Evolutionary conservation across 2,113 vertebrate genomes (phyloP), one percentile per base, ranked within the genome.

Genomic region (Leptocoma aspasia): DNA sequence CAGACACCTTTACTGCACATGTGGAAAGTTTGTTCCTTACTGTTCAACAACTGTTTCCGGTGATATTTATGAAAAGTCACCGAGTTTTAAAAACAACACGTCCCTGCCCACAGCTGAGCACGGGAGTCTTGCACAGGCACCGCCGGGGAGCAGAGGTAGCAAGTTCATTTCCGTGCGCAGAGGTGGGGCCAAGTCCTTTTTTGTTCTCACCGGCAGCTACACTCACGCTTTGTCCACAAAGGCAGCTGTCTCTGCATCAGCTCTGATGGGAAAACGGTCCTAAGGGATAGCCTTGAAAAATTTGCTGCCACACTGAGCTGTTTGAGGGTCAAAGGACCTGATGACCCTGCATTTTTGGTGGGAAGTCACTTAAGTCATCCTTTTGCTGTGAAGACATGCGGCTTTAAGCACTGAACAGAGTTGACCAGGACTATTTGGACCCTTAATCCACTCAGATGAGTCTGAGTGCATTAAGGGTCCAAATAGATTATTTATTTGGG

Each of bases 31-130:
- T 82, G 57, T 28, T 79, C 92, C 82, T 47, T 10, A 37, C 57
- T 22, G 73, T 31, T 16, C 41, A 37, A 56, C 96, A 95, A 89
- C 95, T 96, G 96, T 11, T 96, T 97, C 96, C 95, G 30, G 27
- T 37, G 64, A 41, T 33, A 19, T 52, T 89, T 61, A 39, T 26
- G 76, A 86, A 24, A 92, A 94, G 91, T 15, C 15, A 69, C 42
- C 4, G 42, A 83, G 27, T 45, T 92, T 26, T 83, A 35, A 91
- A 93, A 96, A 93, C 89, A 94, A 75, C 80, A 50, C 13, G 2
- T 57, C 3, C 8, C 76, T 80, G 59, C 89, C 59, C 27, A 1
- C 60, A 37, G 89, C 64, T 5, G 1, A 65, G 85, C 70, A 2
- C 26, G 1, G 53, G 31, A 65, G 79, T 5, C 92, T 47, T 21